Conservation (phyloP, 2,797 vertebrate species). For the Miichthys miiuy region DNA sequence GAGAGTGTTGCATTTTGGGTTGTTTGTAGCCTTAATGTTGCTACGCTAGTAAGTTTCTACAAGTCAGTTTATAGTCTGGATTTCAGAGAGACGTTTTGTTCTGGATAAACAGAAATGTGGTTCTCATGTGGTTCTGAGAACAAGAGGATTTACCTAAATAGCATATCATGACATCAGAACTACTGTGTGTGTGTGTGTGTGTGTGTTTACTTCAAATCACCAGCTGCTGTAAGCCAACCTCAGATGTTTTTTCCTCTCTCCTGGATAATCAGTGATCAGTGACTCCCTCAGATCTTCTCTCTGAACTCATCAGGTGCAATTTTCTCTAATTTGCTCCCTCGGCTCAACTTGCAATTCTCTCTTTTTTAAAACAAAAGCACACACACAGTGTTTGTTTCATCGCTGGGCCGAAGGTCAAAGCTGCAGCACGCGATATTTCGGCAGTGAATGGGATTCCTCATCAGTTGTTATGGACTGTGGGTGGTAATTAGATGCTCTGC, state of each 20-base stretch:
- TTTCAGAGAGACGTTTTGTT: background rate
- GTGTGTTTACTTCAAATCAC: background rate
- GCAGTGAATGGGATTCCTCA: slow-evolving; percentile 24
- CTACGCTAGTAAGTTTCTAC: too few species aligned
- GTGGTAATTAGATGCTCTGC: slow-evolving; percentile 45
- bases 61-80: background rate
- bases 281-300: slow-evolving; percentile 25
- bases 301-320: slow-evolving; percentile 26
- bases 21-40: background rate
- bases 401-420: background rate
- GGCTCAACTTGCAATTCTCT: slow-evolving; percentile 2
- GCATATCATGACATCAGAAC: too few species aligned
- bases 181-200: background rate
- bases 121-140: background rate
- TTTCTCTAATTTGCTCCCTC: slow-evolving; percentile 27
- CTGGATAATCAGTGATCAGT: slow-evolving; percentile 21
- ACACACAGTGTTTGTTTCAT: background rate
- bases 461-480: slow-evolving; percentile 29
- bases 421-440: background rate
- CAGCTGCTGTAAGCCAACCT: background rate
- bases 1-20: background rate
- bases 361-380: slow-evolving; percentile 16
- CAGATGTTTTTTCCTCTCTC: slow-evolving; percentile 16
- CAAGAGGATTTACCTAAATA: too few species aligned
- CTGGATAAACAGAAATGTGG: too few species aligned